Evolutionary conservation across 2,797 vertebrate genomes (phyloP).

Genomic region (Peromyscus attwateri): DNA sequence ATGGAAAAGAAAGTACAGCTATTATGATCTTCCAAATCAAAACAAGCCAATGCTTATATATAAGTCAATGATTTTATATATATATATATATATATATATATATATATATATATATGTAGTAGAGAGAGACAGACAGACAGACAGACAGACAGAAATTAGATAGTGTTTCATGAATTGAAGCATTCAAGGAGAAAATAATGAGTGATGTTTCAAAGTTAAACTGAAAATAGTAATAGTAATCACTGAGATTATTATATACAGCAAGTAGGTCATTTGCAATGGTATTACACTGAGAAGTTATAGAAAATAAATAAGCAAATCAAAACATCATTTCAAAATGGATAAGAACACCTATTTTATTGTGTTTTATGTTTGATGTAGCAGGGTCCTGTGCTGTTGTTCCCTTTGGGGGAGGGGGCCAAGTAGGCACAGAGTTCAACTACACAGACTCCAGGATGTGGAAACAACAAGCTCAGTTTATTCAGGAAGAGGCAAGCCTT

Average conservation of each 20-base stretch:
- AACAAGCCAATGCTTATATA: background rate
- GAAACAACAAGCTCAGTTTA: no score
- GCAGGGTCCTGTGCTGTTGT: no score
- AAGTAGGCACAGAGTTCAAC: no score
- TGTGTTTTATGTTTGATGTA: background rate
- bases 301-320: slow-evolving; percentile 5
- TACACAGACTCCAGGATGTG: no score
- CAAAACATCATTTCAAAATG: background rate
- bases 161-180: background rate
- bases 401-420: no score
- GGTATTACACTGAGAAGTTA: slow-evolving; percentile 7
- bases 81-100: background rate
- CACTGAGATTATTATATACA: background rate
- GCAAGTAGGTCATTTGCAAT: background rate
- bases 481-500: no score
- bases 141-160: background rate
- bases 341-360: background rate
- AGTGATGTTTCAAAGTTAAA: background rate
- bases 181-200: background rate
- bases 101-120: background rate
- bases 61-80: no score
- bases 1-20: background rate
- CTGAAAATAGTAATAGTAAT: background rate
- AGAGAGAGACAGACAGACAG: no score
- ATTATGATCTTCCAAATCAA: background rate